phyloP scores from a whole-genome alignment of 2,797 vertebrate species.

The Babyrousa celebensis region DNA sequence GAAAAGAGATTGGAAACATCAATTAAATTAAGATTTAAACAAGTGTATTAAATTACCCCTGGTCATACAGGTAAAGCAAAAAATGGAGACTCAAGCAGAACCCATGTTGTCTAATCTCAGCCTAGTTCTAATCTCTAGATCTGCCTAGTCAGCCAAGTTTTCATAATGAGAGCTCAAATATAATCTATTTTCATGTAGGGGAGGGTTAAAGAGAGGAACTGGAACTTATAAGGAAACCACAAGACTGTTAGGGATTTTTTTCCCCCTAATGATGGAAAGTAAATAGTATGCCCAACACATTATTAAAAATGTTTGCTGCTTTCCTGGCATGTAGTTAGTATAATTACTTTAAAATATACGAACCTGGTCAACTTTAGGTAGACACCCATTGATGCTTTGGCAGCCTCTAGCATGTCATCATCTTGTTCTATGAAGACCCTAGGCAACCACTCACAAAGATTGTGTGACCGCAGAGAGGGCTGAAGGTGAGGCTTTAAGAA shows the following conservation, averaged over 20 bases:
- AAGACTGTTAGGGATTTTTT: constrained; percentile 6
- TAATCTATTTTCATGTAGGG: neutral
- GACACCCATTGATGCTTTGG: constrained; percentile 92
- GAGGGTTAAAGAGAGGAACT: neutral
- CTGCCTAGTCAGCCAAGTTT: neutral
- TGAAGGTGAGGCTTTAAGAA: constrained; percentile 91
- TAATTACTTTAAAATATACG: constrained; percentile 67
- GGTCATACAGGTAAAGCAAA: neutral
- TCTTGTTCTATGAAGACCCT: constrained; percentile 97
- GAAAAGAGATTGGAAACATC: neutral
- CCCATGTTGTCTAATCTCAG: neutral
- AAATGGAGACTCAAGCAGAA: neutral
- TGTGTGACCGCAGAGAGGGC: constrained; percentile 73
- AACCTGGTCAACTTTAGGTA: constrained; percentile 93
- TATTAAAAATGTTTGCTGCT: constrained; percentile 24
- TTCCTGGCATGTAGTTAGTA: neutral
- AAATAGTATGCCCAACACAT: neutral
- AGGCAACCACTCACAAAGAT: constrained; percentile 94
- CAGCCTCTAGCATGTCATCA: constrained; percentile 97
- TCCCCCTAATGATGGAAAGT: constrained; percentile 9
- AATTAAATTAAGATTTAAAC: neutral
- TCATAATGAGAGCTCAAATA: neutral
- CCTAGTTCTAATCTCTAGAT: neutral
- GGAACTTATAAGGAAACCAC: neutral
- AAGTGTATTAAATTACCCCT: neutral